A percentile compares a stretch with the other conserved stretches of the same genome.
Conservation (phyloP, 2,888 invertebrate genomes). For the Pollenia griseotomentosa region DNA sequence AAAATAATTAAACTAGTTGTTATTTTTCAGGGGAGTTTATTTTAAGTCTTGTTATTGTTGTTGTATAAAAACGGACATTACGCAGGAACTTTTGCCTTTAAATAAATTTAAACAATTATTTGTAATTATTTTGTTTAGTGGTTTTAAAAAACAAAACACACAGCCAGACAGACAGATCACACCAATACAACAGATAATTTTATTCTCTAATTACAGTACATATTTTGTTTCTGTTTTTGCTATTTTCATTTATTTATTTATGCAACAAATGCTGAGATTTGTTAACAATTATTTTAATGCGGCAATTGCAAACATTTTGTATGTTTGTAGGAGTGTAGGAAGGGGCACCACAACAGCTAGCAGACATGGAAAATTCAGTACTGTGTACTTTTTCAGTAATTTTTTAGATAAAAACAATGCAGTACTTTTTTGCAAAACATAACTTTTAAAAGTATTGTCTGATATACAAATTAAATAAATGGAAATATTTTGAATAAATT, state of each 20-base stretch:
- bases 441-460: no score
- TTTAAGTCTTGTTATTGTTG: not conserved
- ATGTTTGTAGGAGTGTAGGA: not conserved
- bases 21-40: constrained; percentile 37
- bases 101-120: constrained; percentile 63
- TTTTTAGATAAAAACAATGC: no score
- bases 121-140: constrained; percentile 73
- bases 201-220: constrained; percentile 67
- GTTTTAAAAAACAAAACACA: constrained; percentile 43
- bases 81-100: constrained; percentile 58
- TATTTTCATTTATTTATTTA: constrained; percentile 59
- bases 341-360: not conserved
- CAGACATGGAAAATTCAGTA: not conserved
- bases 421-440: no score
- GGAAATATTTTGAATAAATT: no score
- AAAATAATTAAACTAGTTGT: constrained; percentile 20
- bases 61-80: constrained; percentile 24
- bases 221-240: constrained; percentile 18
- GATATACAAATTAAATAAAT: no score
- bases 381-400: no score
- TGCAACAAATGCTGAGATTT: constrained; percentile 71
- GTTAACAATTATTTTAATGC: constrained; percentile 67
- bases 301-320: constrained; percentile 9
- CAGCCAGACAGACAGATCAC: not conserved
- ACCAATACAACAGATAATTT: constrained; percentile 51